Conservation (phyloP, 2,797 vertebrate species). For the Paratrypauchen microcephalus region DNA sequence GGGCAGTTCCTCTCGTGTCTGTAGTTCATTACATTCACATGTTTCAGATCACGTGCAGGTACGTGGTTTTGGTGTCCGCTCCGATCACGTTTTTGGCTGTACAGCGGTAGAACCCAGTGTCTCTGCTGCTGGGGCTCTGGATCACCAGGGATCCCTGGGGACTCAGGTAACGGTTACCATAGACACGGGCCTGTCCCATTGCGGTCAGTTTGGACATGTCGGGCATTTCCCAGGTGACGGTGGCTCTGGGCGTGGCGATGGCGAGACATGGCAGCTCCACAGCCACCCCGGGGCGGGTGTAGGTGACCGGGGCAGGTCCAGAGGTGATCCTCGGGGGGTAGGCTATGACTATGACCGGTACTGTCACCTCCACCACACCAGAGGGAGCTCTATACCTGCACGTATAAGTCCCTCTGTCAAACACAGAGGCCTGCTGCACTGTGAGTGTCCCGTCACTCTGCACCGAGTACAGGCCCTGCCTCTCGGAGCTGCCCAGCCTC, state of each 20-base stretch:
- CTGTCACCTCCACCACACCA: slow-evolving; percentile 60
- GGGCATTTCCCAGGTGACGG: slow-evolving; percentile 90
- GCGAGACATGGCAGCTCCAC: slow-evolving; percentile 86
- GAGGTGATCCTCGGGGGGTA: slow-evolving; percentile 91
- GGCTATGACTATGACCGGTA: slow-evolving; percentile 91
- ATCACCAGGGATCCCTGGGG: slow-evolving; percentile 89
- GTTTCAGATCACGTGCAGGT: slow-evolving; percentile 83
- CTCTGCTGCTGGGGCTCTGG: slow-evolving; percentile 83
- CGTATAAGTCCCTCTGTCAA: slow-evolving; percentile 87
- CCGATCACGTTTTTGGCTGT: slow-evolving; percentile 90
- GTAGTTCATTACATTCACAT: neutral
- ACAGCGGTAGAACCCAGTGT: slow-evolving; percentile 92
- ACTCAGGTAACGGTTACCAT: slow-evolving; percentile 88
- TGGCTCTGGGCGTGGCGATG: slow-evolving; percentile 87
- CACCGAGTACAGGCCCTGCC: slow-evolving; percentile 68
- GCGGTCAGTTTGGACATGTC: slow-evolving; percentile 82
- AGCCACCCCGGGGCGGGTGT: slow-evolving; percentile 81
- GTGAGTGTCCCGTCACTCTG: slow-evolving; percentile 83
- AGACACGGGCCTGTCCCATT: slow-evolving; percentile 81
- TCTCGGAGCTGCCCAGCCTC: slow-evolving; percentile 76
- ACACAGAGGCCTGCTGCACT: slow-evolving; percentile 83
- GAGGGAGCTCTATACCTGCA: slow-evolving; percentile 78
- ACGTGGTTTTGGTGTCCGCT: slow-evolving; percentile 87
- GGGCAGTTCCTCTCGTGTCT: slow-evolving; percentile 22
- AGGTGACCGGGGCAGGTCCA: slow-evolving; percentile 84